A percentile compares a stretch with the other conserved stretches of the same genome.
Conservation (phyloP, 1,140 invertebrate species). For the Pseudachorutes palmiensis region DNA sequence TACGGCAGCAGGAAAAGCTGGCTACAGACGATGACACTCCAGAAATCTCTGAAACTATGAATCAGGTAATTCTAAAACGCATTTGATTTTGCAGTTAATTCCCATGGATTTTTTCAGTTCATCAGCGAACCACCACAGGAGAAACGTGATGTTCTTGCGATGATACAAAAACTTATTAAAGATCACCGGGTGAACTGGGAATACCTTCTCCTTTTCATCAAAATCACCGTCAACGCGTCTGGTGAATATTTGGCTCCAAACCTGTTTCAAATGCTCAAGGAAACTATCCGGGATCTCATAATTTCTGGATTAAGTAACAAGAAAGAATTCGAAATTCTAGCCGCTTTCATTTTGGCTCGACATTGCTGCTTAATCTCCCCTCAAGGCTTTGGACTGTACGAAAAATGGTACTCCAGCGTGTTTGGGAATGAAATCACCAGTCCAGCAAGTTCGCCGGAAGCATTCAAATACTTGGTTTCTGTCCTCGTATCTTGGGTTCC, state of each 20-base stretch:
- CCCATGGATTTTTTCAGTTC: neutral
- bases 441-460: constrained; percentile 14
- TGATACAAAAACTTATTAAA: constrained; percentile 12
- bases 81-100: neutral
- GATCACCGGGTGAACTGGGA: constrained; percentile 27
- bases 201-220: constrained; percentile 18
- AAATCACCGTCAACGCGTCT: constrained; percentile 19
- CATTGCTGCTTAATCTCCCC: constrained; percentile 33
- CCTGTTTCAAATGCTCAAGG: constrained; percentile 21
- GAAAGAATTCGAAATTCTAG: constrained; percentile 15
- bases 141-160: neutral
- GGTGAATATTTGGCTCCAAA: neutral
- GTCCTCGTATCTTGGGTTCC: constrained; percentile 28
- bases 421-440: constrained; percentile 26
- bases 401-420: constrained; percentile 32
- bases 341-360: constrained; percentile 33
- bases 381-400: constrained; percentile 25
- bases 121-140: neutral
- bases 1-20: constrained; percentile 23
- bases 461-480: constrained; percentile 25
- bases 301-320: constrained; percentile 17
- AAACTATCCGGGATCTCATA: constrained; percentile 24
- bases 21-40: neutral
- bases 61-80: constrained; percentile 7
- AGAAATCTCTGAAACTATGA: neutral